These are phyloP conservation scores for Crocuta crocuta DNA, from an alignment of 2,113 vertebrate species.

Conservation along the genomic window DNA sequence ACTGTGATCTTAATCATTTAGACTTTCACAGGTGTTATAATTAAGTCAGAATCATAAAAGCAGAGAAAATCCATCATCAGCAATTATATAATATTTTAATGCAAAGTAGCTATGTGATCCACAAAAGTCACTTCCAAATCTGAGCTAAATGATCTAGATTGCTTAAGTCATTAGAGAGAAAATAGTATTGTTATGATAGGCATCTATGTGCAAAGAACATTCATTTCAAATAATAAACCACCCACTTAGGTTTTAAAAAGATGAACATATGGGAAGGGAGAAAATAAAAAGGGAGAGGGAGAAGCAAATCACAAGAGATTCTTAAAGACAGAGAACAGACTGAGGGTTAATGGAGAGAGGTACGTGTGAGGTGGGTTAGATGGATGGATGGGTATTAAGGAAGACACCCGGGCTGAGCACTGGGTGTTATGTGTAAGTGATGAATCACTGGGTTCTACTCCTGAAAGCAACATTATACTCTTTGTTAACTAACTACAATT, in stretches of 20 bases:
- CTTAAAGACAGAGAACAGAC: too few species aligned
- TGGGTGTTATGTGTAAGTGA: too few species aligned
- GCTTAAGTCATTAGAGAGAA: not conserved
- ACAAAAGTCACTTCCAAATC: not conserved
- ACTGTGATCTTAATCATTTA: not conserved
- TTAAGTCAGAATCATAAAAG: not conserved
- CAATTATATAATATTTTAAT: not conserved
- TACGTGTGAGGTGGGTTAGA: too few species aligned
- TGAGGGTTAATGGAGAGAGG: too few species aligned
- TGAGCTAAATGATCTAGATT: not conserved
- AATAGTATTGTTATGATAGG: not conserved
- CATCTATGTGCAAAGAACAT: not conserved
- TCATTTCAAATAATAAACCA: slow-evolving; percentile 41
- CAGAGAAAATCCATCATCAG: not conserved
- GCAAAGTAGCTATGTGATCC: not conserved
- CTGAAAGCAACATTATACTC: too few species aligned
- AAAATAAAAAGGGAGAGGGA: too few species aligned
- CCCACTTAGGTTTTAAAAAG: not conserved
- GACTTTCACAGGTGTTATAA: not conserved
- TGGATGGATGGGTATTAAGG: too few species aligned
- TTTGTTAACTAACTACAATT: too few species aligned
- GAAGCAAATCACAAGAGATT: too few species aligned
- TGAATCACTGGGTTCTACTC: too few species aligned
- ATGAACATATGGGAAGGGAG: too few species aligned
- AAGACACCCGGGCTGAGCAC: too few species aligned